A percentile compares a stretch with the other conserved stretches of the same genome.
Conservation (phyloP, 2,888 invertebrate species). For the Tholera decimalis region DNA sequence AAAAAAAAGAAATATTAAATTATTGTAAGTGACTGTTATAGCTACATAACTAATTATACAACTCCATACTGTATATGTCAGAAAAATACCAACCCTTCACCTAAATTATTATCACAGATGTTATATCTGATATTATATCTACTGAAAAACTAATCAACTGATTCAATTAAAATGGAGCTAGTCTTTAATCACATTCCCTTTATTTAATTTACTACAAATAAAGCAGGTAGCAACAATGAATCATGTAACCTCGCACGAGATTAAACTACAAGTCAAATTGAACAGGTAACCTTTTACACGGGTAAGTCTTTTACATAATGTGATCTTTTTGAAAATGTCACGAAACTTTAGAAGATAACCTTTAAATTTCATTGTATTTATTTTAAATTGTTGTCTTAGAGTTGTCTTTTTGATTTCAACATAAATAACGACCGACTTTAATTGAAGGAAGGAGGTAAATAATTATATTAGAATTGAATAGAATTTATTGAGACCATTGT, state of each 20-base stretch:
- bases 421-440: neutral
- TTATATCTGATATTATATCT: no score
- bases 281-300: neutral
- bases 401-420: neutral
- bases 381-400: neutral
- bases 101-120: no score
- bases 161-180: neutral
- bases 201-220: no score
- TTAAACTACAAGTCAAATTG: neutral
- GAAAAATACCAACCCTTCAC: no score
- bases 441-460: neutral
- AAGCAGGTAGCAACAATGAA: neutral
- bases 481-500: no score
- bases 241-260: neutral
- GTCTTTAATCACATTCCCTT: no score
- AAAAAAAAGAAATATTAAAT: no score
- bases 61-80: no score
- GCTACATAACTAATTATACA: no score
- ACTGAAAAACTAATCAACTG: neutral
- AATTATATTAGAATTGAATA: neutral
- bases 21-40: no score
- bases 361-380: constrained; percentile 10
- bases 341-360: neutral
- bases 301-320: neutral
- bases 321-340: constrained; percentile 1